Evolutionary conservation across 1,140 invertebrate genomes (phyloP).

Genomic region (Seison nebaliae): DNA sequence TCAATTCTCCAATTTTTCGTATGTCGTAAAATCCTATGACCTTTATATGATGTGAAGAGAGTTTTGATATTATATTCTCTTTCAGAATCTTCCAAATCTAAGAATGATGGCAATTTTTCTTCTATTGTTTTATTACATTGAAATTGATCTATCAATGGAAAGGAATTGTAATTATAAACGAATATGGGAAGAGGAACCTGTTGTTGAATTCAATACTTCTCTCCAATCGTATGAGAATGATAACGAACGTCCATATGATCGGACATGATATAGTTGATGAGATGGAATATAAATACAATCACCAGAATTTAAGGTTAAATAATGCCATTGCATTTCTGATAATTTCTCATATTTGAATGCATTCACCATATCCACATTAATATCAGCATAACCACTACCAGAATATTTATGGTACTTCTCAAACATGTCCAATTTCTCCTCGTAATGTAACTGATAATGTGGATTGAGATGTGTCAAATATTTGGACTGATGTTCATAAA

Average conservation of each 20-base stretch:
- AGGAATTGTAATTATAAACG: too few relatives aligned
- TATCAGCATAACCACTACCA: conserved; percentile 19
- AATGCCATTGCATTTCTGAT: conserved; percentile 20
- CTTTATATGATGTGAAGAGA: too few relatives aligned
- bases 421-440: background rate
- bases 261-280: conserved; percentile 24
- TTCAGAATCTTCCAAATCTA: too few relatives aligned
- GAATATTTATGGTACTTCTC: conserved; percentile 17
- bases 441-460: conserved; percentile 17
- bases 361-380: conserved; percentile 24
- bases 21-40: too few relatives aligned
- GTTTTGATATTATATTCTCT: too few relatives aligned
- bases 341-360: conserved; percentile 19
- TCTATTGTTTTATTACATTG: too few relatives aligned
- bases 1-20: too few relatives aligned
- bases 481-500: conserved; percentile 20
- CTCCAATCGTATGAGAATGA: too few relatives aligned
- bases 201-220: too few relatives aligned
- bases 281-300: conserved; percentile 27
- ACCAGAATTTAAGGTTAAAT: conserved; percentile 20
- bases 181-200: too few relatives aligned
- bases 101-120: too few relatives aligned
- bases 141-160: too few relatives aligned
- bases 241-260: conserved; percentile 23
- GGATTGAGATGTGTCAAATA: conserved; percentile 17